phyloP scores from a whole-genome alignment of 2,113 vertebrate genomes.

The Empidonax traillii region DNA sequence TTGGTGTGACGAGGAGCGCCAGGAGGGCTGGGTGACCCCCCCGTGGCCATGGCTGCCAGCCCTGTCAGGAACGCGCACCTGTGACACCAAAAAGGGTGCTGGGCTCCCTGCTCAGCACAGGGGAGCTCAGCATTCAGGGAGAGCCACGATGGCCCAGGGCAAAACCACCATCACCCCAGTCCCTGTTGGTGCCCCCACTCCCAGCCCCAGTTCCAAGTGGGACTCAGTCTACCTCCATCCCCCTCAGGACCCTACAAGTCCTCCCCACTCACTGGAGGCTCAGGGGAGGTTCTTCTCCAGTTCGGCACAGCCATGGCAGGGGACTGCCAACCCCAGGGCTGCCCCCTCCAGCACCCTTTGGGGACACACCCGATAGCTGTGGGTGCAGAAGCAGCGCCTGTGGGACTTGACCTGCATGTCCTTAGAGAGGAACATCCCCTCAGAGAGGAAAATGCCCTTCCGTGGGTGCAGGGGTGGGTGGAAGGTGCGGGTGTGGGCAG shows the following conservation, averaged over 20 bases:
- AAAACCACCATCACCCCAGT: neutral
- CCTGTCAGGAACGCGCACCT: slow-evolving; percentile 53
- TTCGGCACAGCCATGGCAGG: accelerated
- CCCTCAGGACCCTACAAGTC: neutral
- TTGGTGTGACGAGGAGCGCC: slow-evolving; percentile 66
- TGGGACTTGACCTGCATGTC: accelerated
- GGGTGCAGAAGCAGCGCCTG: neutral
- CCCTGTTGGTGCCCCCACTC: accelerated
- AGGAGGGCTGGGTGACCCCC: slow-evolving; percentile 45
- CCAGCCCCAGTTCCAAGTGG: neutral
- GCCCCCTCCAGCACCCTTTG: too few relatives aligned
- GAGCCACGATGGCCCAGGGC: neutral
- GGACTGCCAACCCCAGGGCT: too few relatives aligned
- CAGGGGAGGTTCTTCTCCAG: neutral
- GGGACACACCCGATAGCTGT: neutral
- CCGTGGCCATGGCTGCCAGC: slow-evolving; percentile 79
- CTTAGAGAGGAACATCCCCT: neutral
- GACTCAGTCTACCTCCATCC: accelerated
- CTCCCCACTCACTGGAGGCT: neutral
- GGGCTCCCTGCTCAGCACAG: neutral
- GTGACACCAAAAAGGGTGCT: neutral
- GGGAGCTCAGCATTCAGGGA: neutral
- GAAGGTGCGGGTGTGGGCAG: too few relatives aligned
- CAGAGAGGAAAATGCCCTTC: neutral
- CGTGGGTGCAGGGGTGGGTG: neutral